Evolutionary conservation across 2,113 vertebrate genomes (phyloP).

Genomic region (Trogon melanurus): DNA sequence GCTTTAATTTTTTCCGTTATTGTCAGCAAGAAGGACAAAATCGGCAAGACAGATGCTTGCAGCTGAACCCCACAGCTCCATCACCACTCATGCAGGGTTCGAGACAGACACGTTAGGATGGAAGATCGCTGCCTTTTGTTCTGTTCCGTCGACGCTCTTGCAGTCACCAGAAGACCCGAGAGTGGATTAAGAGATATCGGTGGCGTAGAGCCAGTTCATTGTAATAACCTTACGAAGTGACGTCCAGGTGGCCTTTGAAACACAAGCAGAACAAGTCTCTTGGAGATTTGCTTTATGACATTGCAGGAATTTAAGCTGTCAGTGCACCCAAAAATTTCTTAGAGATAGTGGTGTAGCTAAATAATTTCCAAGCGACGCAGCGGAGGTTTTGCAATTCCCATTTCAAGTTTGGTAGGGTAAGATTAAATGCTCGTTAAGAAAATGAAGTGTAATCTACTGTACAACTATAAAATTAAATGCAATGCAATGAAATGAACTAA

Average conservation of each 20-base stretch:
- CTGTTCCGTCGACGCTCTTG: background rate
- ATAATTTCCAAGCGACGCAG: background rate
- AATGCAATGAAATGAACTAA: background rate
- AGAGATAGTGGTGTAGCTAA: background rate
- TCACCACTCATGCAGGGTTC: background rate
- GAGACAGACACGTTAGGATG: rapidly evolving
- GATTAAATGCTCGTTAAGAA: background rate
- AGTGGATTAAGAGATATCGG: background rate
- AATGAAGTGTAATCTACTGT: background rate
- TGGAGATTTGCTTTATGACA: background rate
- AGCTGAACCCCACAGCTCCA: background rate
- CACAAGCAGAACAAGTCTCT: background rate
- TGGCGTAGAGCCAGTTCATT: background rate
- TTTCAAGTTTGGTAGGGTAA: background rate
- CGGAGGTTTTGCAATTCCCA: background rate
- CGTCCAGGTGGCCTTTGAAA: background rate
- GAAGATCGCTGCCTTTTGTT: background rate
- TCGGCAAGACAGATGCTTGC: background rate
- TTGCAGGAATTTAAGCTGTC: background rate
- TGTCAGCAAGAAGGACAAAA: background rate
- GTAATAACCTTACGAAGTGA: background rate
- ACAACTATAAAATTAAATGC: background rate
- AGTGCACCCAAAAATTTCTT: background rate
- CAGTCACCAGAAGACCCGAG: background rate
- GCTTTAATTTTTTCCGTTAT: slow-evolving; percentile 15